phyloP scores from a whole-genome alignment of 2,113 vertebrate species.

The Papio anubis region DNA sequence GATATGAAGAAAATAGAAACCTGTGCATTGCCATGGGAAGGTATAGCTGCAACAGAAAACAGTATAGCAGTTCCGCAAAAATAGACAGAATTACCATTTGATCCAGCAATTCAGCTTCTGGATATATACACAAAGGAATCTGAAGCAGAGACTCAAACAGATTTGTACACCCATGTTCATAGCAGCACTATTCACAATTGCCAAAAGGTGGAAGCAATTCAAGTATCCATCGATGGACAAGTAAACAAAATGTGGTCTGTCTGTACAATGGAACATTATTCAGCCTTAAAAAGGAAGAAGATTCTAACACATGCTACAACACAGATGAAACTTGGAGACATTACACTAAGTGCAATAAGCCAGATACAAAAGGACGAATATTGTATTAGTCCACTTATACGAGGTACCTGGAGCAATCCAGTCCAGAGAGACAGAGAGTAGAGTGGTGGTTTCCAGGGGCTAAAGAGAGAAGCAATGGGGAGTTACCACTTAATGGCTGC shows the following conservation, averaged over 20 bases:
- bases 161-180: accelerated
- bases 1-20: background rate
- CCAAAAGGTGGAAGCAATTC: background rate
- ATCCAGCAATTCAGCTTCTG: background rate
- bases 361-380: background rate
- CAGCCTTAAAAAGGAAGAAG: background rate
- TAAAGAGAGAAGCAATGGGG: accelerated
- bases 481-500: accelerated
- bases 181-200: background rate
- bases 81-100: no score
- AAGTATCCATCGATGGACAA: background rate
- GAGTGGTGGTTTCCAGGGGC: background rate
- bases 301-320: background rate
- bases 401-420: accelerated
- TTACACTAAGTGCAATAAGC: background rate
- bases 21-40: background rate
- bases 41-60: background rate
- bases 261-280: accelerated
- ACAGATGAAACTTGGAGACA: accelerated
- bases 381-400: accelerated
- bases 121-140: background rate
- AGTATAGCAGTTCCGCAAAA: no score
- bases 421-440: accelerated
- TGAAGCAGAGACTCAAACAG: background rate
- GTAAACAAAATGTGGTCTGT: accelerated